Percentiles rank a stretch among this genome's conserved stretches.
phyloP scores from a whole-genome alignment of 2,797 vertebrate species.

The Coregonus suidteri region DNA sequence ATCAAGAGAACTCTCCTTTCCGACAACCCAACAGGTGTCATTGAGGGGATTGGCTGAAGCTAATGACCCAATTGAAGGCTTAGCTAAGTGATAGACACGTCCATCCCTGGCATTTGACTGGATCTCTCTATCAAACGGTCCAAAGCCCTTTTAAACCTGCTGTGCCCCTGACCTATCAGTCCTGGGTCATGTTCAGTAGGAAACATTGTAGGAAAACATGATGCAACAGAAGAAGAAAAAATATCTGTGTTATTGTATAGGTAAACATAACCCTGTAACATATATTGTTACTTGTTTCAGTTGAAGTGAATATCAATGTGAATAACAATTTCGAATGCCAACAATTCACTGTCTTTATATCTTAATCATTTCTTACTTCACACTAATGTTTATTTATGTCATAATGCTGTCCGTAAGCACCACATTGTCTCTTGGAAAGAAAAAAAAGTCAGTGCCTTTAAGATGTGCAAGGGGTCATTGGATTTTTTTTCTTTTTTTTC shows the following conservation, averaged over 20 bases:
- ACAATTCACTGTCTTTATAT: background rate
- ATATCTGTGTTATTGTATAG: background rate
- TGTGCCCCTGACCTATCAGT: background rate
- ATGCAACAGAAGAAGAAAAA: too few species aligned
- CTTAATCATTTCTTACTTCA: background rate
- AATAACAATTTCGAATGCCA: background rate
- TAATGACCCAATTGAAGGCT: constrained; percentile 24
- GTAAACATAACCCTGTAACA: background rate
- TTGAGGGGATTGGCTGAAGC: constrained; percentile 11
- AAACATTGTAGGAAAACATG: too few species aligned
- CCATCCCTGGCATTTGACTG: background rate
- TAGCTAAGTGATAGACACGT: background rate
- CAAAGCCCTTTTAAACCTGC: background rate
- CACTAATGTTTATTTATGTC: background rate
- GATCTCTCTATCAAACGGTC: background rate
- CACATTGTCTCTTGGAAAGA: background rate
- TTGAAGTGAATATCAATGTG: background rate
- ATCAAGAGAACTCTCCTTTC: background rate
- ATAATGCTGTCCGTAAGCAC: background rate
- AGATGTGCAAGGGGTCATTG: background rate
- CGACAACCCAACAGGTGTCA: constrained; percentile 22
- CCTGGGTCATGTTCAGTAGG: background rate
- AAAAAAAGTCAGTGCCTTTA: background rate
- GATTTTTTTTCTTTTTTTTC: background rate
- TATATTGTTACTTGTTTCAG: background rate